Evolutionary conservation across 2,888 invertebrate genomes (phyloP).

Genomic region (Asteroscopus sphinx): DNA sequence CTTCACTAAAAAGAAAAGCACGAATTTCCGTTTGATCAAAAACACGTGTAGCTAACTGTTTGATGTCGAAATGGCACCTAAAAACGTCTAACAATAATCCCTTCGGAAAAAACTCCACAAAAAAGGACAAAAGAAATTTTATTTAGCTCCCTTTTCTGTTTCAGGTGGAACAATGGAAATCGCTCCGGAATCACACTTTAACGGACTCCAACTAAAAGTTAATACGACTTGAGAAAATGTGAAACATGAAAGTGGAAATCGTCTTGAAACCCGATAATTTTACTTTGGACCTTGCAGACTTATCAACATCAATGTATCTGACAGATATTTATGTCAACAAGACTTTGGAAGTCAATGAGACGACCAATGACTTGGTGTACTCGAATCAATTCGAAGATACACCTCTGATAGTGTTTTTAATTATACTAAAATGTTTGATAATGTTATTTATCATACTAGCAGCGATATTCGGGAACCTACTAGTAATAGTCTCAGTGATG

Average conservation of each 20-base stretch:
- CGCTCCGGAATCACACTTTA: conserved; percentile 27
- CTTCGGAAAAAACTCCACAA: conserved; percentile 24
- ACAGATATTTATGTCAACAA: conserved; percentile 79
- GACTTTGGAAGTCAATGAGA: conserved; percentile 76
- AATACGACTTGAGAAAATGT: conserved; percentile 73
- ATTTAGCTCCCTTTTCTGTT: conserved; percentile 52
- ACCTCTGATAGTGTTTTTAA: conserved; percentile 89
- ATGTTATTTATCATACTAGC: conserved; percentile 97
- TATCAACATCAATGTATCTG: conserved; percentile 86
- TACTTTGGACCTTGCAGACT: conserved; percentile 77
- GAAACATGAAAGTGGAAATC: conserved; percentile 81
- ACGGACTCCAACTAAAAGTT: conserved; percentile 68
- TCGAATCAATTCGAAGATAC: conserved; percentile 79
- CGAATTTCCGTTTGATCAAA: conserved; percentile 42
- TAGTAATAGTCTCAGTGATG: conserved; percentile 96
- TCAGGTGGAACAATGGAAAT: conserved; percentile 61
- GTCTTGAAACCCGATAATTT: conserved; percentile 75
- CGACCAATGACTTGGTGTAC: conserved; percentile 77
- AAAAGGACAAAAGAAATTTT: conserved; percentile 45
- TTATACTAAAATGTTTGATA: conserved; percentile 93
- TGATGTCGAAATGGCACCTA: conserved; percentile 43
- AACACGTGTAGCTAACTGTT: conserved; percentile 40
- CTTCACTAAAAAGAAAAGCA: conserved; percentile 21
- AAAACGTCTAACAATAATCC: conserved; percentile 38
- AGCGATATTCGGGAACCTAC: conserved; percentile 96